Percentiles rank a stretch among this genome's conserved stretches.
Evolutionary conservation across 2,113 vertebrate genomes (phyloP).

Genomic region (Sander vitreus): DNA sequence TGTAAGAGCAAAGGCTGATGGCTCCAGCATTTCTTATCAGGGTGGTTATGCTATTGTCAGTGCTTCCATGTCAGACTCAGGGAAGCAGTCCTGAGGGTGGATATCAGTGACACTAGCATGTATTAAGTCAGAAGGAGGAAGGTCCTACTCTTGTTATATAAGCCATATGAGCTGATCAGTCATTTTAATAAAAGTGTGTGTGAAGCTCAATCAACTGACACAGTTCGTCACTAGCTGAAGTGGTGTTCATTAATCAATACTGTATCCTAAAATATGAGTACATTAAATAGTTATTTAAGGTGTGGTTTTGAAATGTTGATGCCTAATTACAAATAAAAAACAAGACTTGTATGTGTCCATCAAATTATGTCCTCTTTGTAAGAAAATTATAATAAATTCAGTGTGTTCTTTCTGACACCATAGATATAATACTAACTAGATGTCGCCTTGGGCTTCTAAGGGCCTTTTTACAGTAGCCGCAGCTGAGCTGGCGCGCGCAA

Average conservation of each 20-base stretch:
- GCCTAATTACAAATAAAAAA: slow-evolving; percentile 3
- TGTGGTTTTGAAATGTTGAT: neutral
- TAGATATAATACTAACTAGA: no score
- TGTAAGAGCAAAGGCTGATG: slow-evolving; percentile 66
- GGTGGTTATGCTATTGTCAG: slow-evolving; percentile 57
- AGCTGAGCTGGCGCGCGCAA: no score
- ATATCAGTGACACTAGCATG: slow-evolving; percentile 61
- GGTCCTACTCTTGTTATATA: neutral
- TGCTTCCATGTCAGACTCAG: slow-evolving; percentile 72
- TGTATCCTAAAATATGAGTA: neutral
- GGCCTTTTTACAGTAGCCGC: no score
- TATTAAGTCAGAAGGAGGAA: slow-evolving; percentile 37
- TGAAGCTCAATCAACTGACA: neutral
- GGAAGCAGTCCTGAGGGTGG: slow-evolving; percentile 60
- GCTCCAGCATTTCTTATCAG: slow-evolving; percentile 57
- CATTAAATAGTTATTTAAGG: neutral
- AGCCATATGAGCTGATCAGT: neutral
- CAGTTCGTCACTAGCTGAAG: neutral
- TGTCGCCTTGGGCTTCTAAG: no score
- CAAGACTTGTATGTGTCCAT: neutral
- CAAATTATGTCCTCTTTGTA: neutral
- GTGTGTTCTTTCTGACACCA: neutral
- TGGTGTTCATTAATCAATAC: neutral
- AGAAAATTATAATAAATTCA: neutral
- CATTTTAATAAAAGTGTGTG: neutral